Conservation (phyloP, 1,140 invertebrate genomes). For the Brevipalpus yothersi region DNA sequence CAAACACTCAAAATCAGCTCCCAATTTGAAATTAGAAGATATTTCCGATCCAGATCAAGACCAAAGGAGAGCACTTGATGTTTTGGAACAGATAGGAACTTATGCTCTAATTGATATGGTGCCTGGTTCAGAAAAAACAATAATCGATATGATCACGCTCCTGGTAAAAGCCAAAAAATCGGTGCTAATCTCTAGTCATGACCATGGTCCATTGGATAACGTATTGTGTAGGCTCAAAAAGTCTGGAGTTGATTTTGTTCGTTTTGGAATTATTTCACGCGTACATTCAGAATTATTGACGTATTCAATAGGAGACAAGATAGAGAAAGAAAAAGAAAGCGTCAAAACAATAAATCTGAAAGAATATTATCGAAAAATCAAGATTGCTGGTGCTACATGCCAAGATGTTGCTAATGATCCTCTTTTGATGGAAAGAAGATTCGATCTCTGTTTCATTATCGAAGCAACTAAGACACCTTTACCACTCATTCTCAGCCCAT, state of each 20-base stretch:
- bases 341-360: conserved; percentile 30
- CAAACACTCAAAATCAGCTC: conserved; percentile 18
- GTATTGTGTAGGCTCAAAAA: conserved; percentile 45
- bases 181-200: conserved; percentile 69
- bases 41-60: conserved; percentile 40
- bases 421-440: conserved; percentile 37
- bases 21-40: too few relatives aligned
- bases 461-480: conserved; percentile 43
- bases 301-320: conserved; percentile 21
- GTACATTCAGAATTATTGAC: conserved; percentile 31
- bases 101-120: conserved; percentile 71
- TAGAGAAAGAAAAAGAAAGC: conserved; percentile 21
- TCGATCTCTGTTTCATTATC: conserved; percentile 79
- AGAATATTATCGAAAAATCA: conserved; percentile 38
- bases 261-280: conserved; percentile 26
- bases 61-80: conserved; percentile 51
- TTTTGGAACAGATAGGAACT: conserved; percentile 40
- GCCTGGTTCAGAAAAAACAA: conserved; percentile 82
- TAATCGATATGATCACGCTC: conserved; percentile 52
- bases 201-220: conserved; percentile 80
- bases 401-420: conserved; percentile 42
- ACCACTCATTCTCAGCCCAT: conserved; percentile 10
- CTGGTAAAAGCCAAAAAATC: conserved; percentile 39
- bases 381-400: conserved; percentile 67
- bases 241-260: conserved; percentile 32